Evolutionary conservation across 2,888 invertebrate species (phyloP), one percentile per base, ranked within the genome.

Genomic region (Drosophila cracens): DNA sequence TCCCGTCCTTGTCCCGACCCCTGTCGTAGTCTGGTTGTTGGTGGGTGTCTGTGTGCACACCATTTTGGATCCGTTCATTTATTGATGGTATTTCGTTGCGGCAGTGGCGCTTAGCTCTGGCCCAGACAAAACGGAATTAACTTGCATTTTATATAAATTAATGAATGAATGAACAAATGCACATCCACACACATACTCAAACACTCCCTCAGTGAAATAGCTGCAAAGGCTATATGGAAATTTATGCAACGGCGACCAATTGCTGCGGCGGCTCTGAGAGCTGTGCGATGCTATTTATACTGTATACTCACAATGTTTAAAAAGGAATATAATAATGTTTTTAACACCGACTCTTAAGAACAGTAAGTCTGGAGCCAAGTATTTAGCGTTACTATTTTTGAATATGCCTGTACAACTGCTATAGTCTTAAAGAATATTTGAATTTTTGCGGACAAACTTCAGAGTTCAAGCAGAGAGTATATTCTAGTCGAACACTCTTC

Each of bases 141-240:
- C 91, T 91, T 84, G 86, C 83, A 90, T 90, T 90, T 91, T 87
- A 90, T 90, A 90, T 90, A 90, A 91, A 90, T 90, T 90, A 91
- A 91, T 90, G 91, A 86, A 84, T 89, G 88, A 77, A 77, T 71
- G 78, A 74, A 75, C 78, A 74, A 71, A 75, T 70, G 60, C 67
- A 70, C 36, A 64, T 33, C 52, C 79, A 74, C 49, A 33, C 25
- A 54, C 36, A 53, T 52, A 25, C 25, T 46, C 34, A 49, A 4
- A 63, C 59, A 25, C 27, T 67, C 52, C 52, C 43, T 65, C 34
- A 63, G 33, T 54, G 43, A 58, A 72, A 69, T 65, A 33, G 64
- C 67, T 67, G 74, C 70, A 74, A 73, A 74, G 69, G 79, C 76
- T 74, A 77, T 74, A 87, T 75, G 76, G 70, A 82, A 83, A 89